These are phyloP conservation scores for Protodeltote pygarga DNA, from an alignment of 2,888 invertebrate genomes.

Conservation along the genomic window DNA sequence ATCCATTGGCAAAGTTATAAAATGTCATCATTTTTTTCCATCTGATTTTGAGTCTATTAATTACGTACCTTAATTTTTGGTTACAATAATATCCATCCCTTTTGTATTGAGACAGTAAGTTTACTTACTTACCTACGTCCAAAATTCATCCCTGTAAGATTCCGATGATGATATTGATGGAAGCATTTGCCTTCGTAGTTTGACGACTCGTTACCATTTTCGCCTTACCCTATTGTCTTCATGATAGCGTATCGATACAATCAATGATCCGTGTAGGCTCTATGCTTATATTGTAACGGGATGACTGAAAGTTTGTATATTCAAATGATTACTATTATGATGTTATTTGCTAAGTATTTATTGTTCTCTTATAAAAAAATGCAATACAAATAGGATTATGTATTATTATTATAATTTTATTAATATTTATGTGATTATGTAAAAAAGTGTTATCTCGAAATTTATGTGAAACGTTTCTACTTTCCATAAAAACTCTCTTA, in stretches of 20 bases:
- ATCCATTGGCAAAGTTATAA: no score
- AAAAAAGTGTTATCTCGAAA: no score
- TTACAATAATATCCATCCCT: no score
- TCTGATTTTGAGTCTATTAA: background rate
- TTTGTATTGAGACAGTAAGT: no score
- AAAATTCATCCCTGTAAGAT: background rate
- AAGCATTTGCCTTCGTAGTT: conserved; percentile 12
- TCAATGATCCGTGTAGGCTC: no score
- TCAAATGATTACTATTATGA: conserved; percentile 23
- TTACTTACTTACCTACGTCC: no score
- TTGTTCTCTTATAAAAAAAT: conserved; percentile 14
- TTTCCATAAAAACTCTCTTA: conserved; percentile 9
- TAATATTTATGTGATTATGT: conserved; percentile 1
- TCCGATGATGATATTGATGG: background rate
- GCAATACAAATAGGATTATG: background rate
- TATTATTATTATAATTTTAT: conserved; percentile 17
- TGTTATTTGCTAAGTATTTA: conserved; percentile 39
- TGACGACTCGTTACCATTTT: no score
- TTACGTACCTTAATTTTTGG: background rate
- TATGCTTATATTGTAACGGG: no score
- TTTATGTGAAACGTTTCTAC: no score
- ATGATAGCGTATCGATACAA: no score
- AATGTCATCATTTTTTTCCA: background rate
- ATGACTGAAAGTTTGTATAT: conserved; percentile 16
- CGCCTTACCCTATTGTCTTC: no score